phyloP scores from a whole-genome alignment of 2,797 vertebrate species.

The Enoplosus armatus region DNA sequence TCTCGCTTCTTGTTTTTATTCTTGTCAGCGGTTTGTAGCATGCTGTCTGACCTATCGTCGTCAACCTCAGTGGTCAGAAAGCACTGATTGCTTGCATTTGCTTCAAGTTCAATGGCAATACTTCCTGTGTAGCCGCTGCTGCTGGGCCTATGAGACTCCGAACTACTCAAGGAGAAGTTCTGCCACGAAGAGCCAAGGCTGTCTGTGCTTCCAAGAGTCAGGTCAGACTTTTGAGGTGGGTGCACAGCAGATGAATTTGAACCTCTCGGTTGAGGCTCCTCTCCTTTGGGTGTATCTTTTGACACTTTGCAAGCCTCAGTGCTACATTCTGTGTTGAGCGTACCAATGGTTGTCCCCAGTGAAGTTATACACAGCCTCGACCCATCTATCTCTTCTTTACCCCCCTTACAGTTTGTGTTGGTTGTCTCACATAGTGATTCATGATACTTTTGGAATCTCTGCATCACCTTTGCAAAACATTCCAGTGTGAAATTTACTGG shows the following conservation, averaged over 20 bases:
- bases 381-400: neutral
- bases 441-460: conserved; percentile 89
- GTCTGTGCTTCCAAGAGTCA: conserved; percentile 50
- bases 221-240: neutral
- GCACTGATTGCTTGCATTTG: conserved; percentile 23
- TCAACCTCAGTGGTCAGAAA: conserved; percentile 55
- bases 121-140: conserved; percentile 28
- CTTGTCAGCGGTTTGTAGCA: neutral
- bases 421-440: conserved; percentile 86
- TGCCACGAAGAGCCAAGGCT: conserved; percentile 84
- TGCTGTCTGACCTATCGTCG: conserved; percentile 14
- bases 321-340: conserved; percentile 63
- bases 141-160: conserved; percentile 46
- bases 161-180: conserved; percentile 80
- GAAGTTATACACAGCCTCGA: conserved; percentile 86
- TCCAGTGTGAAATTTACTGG: conserved; percentile 66
- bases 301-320: conserved; percentile 47
- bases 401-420: conserved; percentile 69
- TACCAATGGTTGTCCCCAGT: conserved; percentile 86
- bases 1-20: conserved; percentile 39
- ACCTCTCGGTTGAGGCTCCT: neutral
- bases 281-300: neutral
- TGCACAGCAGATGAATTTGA: neutral
- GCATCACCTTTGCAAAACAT: conserved; percentile 85
- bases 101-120: neutral